Conservation (phyloP, 2,797 vertebrate genomes). For the Kryptolebias ocellatus region DNA sequence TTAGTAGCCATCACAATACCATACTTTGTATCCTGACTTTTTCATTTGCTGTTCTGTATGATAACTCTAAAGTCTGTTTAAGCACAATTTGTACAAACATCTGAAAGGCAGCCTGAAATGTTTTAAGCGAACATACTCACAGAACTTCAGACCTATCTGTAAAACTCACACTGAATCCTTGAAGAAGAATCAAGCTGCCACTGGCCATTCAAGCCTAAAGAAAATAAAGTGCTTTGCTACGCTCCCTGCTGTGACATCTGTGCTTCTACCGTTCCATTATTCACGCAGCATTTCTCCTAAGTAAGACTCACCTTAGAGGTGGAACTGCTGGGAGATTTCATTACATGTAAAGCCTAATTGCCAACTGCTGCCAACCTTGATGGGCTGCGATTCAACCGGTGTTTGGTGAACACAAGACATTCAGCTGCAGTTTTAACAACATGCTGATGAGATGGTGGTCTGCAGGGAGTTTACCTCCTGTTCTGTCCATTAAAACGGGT, state of each 20-base stretch:
- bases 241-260: slow-evolving; percentile 20
- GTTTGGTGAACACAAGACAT: neutral
- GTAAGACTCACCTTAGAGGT: slow-evolving; percentile 24
- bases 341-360: slow-evolving; percentile 45
- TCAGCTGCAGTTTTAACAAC: slow-evolving; percentile 36
- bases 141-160: neutral
- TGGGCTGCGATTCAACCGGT: slow-evolving; percentile 10
- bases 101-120: too few species aligned
- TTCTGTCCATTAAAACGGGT: neutral
- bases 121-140: neutral
- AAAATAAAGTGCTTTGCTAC: neutral
- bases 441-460: slow-evolving; percentile 7
- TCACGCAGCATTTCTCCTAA: slow-evolving; percentile 11
- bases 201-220: neutral
- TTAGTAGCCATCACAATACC: too few species aligned
- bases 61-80: too few species aligned
- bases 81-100: too few species aligned
- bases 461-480: slow-evolving; percentile 15
- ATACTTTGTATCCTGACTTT: too few species aligned
- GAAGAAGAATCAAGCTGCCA: neutral
- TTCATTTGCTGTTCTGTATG: too few species aligned
- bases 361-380: slow-evolving; percentile 38
- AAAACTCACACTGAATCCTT: neutral
- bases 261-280: slow-evolving; percentile 8
- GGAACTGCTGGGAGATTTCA: slow-evolving; percentile 5